Evolutionary conservation across 37 sponge, comb jelly and placozoan genomes (phyloP), one percentile per base, ranked within the genome.

Genomic region (Ianthella basta): DNA sequence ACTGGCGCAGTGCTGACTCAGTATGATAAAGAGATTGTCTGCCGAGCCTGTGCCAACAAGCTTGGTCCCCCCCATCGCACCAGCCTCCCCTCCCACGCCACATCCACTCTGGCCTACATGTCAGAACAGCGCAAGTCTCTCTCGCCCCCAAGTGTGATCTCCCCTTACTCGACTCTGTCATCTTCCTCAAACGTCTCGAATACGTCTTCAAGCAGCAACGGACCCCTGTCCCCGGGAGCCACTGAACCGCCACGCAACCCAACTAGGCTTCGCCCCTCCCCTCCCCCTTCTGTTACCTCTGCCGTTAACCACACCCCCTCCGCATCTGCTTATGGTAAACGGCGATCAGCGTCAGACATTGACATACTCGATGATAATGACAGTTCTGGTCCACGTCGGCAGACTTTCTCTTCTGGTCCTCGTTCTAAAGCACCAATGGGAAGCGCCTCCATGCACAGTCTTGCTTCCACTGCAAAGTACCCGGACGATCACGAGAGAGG

Each of bases 1-100:
- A 89, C 85, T 87, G 93, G 93, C 13, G 88, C 93, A 25, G 93
- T 89, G 34, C 87, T 93, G 54, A 93, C 93, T 4, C 87, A 86
- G 60, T 84, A 89, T 65, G 93, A 86, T 34, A 82, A 93, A 38
- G 87, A 93, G 75, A 84, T 89, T 61, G 85, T 93, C 55, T 93
- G 93, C 81, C 84, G 87, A 60, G 77, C 69, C 67, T 93, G 93
- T 65, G 88, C 65, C 34, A 44, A 33, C 60, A 70, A 59, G 54
- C 19, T 25, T 36, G 34, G 72, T 30, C 24, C 29, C 44, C 6
- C 82, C 29, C 35, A 34, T 70, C 21, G 15, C 87, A 15, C 25
- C 54, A 13, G 55, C 74, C 53, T 57, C 19, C 33, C 60, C 50
- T 53, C 82, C 36, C 35, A 44, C 36, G 36, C 4, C 60, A 32